Evolutionary conservation across 2,113 vertebrate genomes (phyloP).

Genomic region (Acinonyx jubatus): DNA sequence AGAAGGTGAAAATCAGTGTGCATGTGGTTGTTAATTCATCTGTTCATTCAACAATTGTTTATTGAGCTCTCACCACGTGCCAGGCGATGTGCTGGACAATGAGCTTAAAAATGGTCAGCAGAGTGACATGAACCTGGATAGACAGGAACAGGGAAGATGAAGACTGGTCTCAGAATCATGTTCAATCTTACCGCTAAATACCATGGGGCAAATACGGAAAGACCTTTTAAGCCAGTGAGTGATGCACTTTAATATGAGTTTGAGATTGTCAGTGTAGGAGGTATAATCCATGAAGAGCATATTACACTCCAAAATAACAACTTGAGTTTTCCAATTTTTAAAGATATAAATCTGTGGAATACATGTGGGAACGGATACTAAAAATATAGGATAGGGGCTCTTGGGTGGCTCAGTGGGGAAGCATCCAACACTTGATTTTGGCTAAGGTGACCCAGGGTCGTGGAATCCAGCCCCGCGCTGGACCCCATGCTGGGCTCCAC

Average conservation of each 20-base stretch:
- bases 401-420: too few species aligned
- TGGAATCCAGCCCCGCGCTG: too few species aligned
- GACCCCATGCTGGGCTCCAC: too few species aligned
- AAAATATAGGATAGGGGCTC: too few species aligned
- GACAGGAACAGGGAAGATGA: neutral
- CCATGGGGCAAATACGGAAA: too few species aligned
- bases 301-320: neutral
- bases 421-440: too few species aligned
- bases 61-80: neutral
- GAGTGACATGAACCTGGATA: neutral
- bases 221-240: neutral
- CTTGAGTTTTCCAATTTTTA: neutral
- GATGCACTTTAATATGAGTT: neutral
- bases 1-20: neutral
- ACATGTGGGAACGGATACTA: too few species aligned
- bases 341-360: too few species aligned
- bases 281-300: neutral
- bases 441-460: too few species aligned
- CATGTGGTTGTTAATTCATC: neutral
- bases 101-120: neutral
- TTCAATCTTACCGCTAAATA: neutral
- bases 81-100: neutral
- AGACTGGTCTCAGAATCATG: neutral
- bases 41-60: neutral
- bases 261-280: neutral